Evolutionary conservation across 2,797 vertebrate species (phyloP), one percentile per base, ranked within the genome.

Genomic region (Psittacula echo): DNA sequence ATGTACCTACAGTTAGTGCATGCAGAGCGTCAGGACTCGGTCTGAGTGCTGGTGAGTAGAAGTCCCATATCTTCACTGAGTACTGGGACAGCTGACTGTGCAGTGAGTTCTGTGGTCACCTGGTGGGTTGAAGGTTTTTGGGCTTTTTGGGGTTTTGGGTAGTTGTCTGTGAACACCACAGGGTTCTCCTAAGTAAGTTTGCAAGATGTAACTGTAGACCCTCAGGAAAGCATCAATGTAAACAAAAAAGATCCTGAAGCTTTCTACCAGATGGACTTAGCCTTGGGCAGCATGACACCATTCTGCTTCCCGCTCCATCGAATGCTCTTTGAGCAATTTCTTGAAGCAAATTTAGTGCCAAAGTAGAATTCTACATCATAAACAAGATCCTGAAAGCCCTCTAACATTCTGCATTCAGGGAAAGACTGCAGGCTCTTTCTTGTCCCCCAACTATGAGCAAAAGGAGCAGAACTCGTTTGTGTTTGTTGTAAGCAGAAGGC

Each of bases 221-320:
- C 23, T 81, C 30, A 37, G 42, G 39, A 68, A 66, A 47, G 23
- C 20, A 67, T 70, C 58, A 48, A 41, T 27, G 12, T 27, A 44
- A 58, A 58, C 29, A 51, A 51, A 51, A 72, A 47, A 15, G 15
- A 47, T 60, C n/a, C 14, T 84, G 19, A 13, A 62, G 47, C 32
- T 54, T 81, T 66, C 58, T 85, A 24, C 51, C 13, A 30, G 58
- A 5, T 65, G 41, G 14, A 44, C 60, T 71, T 27, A 76, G 34
- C 51, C 34, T 54, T 0, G 3, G 70, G 65, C 44, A 76, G 14
- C 30, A 48, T 0, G 4, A 7, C 34, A 30, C 26, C 4, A 2
- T 71, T 76, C 81, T 61, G 45, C 54, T 47, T 76, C 17, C 8
- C 0, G 0, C 41, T 89, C 65, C 50, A 60, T 60, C 34, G 9